Conservation (phyloP, 2,888 invertebrate genomes). For the Altica lythri region DNA sequence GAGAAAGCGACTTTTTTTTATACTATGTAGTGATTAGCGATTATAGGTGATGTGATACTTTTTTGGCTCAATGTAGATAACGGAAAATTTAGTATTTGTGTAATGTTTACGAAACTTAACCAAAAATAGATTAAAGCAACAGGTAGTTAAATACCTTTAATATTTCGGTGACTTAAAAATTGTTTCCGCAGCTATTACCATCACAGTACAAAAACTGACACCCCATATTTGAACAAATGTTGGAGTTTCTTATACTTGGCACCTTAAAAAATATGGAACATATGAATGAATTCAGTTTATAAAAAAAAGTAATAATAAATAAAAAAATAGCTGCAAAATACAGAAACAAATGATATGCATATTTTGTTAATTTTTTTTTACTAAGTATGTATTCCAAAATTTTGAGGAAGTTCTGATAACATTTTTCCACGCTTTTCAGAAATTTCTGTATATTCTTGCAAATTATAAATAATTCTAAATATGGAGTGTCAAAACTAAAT, state of each 20-base stretch:
- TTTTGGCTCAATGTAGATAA: too few species aligned
- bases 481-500: slow-evolving; percentile 24
- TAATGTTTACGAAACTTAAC: too few species aligned
- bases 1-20: too few species aligned
- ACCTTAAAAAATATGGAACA: slow-evolving; percentile 32
- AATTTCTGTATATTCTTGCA: slow-evolving; percentile 11
- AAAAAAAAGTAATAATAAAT: too few species aligned
- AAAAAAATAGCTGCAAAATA: background rate
- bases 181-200: slow-evolving; percentile 35
- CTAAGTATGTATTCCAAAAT: background rate
- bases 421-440: too few species aligned
- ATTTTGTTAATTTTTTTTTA: too few species aligned
- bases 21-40: too few species aligned
- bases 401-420: slow-evolving; percentile 1
- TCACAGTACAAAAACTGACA: slow-evolving; percentile 40
- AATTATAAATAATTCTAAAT: slow-evolving; percentile 10
- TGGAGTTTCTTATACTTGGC: slow-evolving; percentile 33
- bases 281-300: background rate
- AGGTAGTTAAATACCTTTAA: slow-evolving; percentile 30
- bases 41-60: too few species aligned
- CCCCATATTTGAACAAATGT: slow-evolving; percentile 39
- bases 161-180: slow-evolving; percentile 27
- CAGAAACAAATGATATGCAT: background rate
- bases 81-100: too few species aligned
- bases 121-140: too few species aligned